Base-by-base conservation (phyloP, 1,140 invertebrate genomes). In the Sminthurinus signatus region DNA sequence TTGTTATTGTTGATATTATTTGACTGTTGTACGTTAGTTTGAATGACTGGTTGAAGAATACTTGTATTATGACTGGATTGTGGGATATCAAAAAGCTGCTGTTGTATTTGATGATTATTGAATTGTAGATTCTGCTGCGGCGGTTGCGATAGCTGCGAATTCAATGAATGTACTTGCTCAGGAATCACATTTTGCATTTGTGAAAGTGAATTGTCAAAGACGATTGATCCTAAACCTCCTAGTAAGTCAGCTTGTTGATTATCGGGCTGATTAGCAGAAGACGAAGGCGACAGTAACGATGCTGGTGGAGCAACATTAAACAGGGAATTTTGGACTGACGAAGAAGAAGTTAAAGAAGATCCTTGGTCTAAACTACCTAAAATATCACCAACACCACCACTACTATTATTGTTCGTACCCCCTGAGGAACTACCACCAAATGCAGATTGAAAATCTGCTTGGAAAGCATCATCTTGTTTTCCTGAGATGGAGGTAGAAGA, bases 1-100 rank as follows among this genome's bases (percentile, higher is more conserved):
- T 63, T 62, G 48, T 69, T 62, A 55, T 69, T 64, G 60, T 71
- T 71, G 51, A 64, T 68, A 46, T 71, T 71, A 46, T 65, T 71
- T 8, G 55, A 58, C 21, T 56, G 54, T 36, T 8, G 5, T 4
- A 39, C 32, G 21, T 42, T 56, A 8, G 54, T 8, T 56, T 56
- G 31, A 12, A 56, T 56, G 36, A 42, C 54, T 42, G 54, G 54
- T 23, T 56, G 31, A 25, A 56, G 54, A 28, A 56, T 42, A 42
- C 36, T 56, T n/a, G n/a, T n/a, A n/a, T n/a, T n/a, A 32, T 56
- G 31, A 25, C 23, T 56, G 3, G 32, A 56, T 39, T 56, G 54
- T 4, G 4, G 44, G 5, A 27, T 14, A 5, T 36, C 32, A 28
- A 52, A 52, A 19, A 52, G 50, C 50, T 52, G 50, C 50, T 25